Base-by-base conservation (phyloP, 2,888 invertebrate species). In the Sicus ferrugineus region DNA sequence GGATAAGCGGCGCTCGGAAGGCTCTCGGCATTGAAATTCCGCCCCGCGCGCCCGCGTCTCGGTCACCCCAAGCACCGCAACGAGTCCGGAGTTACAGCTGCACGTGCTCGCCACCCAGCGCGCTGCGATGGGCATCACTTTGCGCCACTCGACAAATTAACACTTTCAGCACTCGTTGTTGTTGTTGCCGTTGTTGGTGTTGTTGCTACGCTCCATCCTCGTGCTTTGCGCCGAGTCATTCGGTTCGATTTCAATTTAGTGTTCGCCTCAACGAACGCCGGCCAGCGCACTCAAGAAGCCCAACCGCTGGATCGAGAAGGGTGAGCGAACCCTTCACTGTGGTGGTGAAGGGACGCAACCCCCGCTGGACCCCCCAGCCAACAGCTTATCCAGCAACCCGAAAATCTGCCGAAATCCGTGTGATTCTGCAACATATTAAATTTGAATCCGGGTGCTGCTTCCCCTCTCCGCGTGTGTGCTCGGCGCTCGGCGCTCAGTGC, bases 1-100 rank as follows among this genome's bases (percentile, higher is more conserved):
- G 70, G 75, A 75, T 75, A 62, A 26, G 5, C 16, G n/a, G n/a
- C 38, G 61, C 1, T 23, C 42, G 61, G 23, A 61, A 38, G 61
- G 9, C 3, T 14, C 16, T 9, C 16, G n/a, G 42, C 42, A 16
- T 42, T n/a, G 42, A 23, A 38, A 11, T 21, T 21, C 2, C 61
- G 19, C 5, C 3, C 23, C 26, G 23, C 2, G 23, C 56, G 38
- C 42, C 19, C 16, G 21, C 38, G 21, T n/a, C 3, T 9, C 42
- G 9, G 42, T 42, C 4, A 16, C 42, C 5, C 14, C 14, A 16
- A 42, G 59, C 59, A 21, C 28, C 19, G 28, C 28, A 58, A 58
- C n/a, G 19, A 16, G 19, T 14, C n/a, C 56, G 9, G 34, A 34
- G 14, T 34, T 34, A 14, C 14, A 34, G 34, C 7, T 34, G 34